These are phyloP conservation scores for Escarpia spicata DNA, from an alignment of 2,888 invertebrate genomes.

Conservation along the genomic window DNA sequence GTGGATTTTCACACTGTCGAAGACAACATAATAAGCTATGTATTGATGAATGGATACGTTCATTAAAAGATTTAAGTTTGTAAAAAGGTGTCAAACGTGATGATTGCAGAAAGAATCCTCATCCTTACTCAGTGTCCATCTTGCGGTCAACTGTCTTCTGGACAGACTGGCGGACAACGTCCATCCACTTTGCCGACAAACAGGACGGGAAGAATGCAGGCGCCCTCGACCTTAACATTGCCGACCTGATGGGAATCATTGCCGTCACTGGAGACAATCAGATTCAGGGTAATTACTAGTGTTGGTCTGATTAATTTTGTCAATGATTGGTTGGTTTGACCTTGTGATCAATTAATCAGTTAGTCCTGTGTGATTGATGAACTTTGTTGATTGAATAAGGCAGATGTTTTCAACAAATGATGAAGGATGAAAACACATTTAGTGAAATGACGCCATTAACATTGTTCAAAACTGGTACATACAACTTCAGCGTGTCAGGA, in stretches of 20 bases:
- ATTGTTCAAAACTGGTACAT: too few species aligned
- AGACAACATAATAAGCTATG: too few species aligned
- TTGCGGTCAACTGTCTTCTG: neutral
- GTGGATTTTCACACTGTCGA: too few species aligned
- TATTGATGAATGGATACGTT: too few species aligned
- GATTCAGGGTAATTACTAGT: neutral
- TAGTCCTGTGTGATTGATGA: too few species aligned
- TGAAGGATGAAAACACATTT: too few species aligned
- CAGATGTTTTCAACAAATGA: too few species aligned
- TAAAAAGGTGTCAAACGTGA: neutral
- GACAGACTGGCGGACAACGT: neutral
- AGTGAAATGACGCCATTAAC: too few species aligned
- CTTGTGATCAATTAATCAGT: neutral
- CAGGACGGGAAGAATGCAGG: neutral
- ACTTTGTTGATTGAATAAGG: too few species aligned
- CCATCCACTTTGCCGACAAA: neutral
- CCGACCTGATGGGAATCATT: neutral
- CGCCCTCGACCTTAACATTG: neutral
- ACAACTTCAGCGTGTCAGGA: too few species aligned
- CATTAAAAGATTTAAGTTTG: too few species aligned
- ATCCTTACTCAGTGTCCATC: neutral
- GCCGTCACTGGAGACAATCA: neutral
- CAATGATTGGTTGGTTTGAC: neutral
- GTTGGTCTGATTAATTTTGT: neutral
- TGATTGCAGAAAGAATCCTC: neutral